Evolutionary conservation across 1,140 invertebrate species (phyloP).

Genomic region (Asbolus verrucosus): DNA sequence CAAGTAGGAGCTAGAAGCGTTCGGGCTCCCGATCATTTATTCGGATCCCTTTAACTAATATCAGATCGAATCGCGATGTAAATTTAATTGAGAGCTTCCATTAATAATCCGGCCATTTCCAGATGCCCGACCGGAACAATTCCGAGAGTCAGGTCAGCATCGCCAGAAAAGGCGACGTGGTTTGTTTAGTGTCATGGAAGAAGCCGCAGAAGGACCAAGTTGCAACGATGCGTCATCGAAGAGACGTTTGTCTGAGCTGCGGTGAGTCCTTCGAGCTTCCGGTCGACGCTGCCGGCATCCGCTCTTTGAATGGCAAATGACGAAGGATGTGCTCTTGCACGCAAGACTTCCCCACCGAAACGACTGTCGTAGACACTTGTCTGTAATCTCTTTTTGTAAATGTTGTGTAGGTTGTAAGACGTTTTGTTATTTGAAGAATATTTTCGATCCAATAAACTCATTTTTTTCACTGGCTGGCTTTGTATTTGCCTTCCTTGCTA

Average conservation of each 20-base stretch:
- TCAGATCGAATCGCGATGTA: no score
- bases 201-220: conserved; percentile 40
- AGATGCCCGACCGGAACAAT: conserved; percentile 33
- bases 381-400: neutral
- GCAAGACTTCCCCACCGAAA: conserved; percentile 22
- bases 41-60: no score
- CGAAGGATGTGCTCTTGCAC: conserved; percentile 24
- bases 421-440: no score
- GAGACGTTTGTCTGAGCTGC: conserved; percentile 51
- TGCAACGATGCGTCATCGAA: conserved; percentile 14
- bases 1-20: no score
- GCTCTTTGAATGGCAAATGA: conserved; percentile 45
- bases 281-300: conserved; percentile 9
- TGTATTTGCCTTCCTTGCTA: no score
- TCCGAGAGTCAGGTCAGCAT: conserved; percentile 42
- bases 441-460: no score
- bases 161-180: conserved; percentile 45
- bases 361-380: conserved; percentile 27
- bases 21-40: no score
- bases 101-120: no score
- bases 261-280: conserved; percentile 52
- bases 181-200: conserved; percentile 58
- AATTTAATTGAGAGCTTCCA: no score
- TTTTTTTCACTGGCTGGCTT: no score
- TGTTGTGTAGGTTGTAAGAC: no score